Evolutionary conservation across 2,888 invertebrate genomes (phyloP).

Genomic region (Aspidiotus destructor): DNA sequence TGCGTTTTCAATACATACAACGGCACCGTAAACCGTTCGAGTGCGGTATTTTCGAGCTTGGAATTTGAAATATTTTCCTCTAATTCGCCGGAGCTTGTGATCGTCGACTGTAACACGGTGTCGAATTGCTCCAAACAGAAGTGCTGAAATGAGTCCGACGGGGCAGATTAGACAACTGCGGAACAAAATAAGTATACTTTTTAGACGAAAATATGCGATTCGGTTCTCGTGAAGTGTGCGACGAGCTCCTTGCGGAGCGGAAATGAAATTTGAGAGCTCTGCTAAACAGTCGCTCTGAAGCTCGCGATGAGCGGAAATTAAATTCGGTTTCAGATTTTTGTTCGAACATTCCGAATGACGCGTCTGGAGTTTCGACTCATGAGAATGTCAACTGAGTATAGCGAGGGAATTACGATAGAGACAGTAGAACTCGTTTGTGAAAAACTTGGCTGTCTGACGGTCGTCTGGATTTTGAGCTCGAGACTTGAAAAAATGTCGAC

Average conservation of each 20-base stretch:
- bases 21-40: too few relatives aligned
- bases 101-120: too few relatives aligned
- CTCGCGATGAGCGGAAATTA: constrained; percentile 2
- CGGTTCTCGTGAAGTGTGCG: not conserved
- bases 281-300: not conserved
- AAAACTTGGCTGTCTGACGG: too few relatives aligned
- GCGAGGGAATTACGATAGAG: too few relatives aligned
- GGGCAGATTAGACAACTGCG: not conserved
- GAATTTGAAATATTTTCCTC: too few relatives aligned
- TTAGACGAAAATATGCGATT: too few relatives aligned
- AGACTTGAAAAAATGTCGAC: too few relatives aligned
- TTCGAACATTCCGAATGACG: not conserved
- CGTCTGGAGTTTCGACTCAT: not conserved
- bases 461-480: too few relatives aligned
- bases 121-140: not conserved
- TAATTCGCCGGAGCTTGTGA: too few relatives aligned
- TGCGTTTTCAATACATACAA: too few relatives aligned
- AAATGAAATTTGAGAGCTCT: not conserved
- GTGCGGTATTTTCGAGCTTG: too few relatives aligned
- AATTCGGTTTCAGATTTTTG: not conserved
- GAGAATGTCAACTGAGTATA: not conserved
- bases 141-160: not conserved
- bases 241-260: not conserved
- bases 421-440: too few relatives aligned
- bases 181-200: not conserved